Percentiles rank a stretch among this genome's conserved stretches.
These are phyloP conservation scores for Abscondita cerata DNA, from an alignment of 2,888 invertebrate genomes.

Conservation along the genomic window DNA sequence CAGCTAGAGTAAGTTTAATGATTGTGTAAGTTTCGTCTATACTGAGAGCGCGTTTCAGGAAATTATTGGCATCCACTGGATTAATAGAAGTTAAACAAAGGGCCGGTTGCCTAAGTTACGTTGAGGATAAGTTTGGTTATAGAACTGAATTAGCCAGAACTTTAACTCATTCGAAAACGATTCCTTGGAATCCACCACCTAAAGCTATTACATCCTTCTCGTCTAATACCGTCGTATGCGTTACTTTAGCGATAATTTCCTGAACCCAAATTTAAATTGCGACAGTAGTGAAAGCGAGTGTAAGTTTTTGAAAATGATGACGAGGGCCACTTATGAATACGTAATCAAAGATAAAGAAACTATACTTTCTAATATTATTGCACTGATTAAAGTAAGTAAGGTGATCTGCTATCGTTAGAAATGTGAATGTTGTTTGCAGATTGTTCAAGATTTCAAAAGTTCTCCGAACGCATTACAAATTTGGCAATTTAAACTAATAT, in stretches of 20 bases:
- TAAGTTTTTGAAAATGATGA: slow-evolving; percentile 66
- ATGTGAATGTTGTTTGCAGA: too few relatives aligned
- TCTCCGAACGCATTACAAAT: slow-evolving; percentile 66
- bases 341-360: slow-evolving; percentile 81
- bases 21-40: too few relatives aligned
- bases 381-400: slow-evolving; percentile 70
- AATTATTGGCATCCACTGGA: slow-evolving; percentile 66
- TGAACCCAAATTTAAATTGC: slow-evolving; percentile 52
- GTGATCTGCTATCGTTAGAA: too few relatives aligned
- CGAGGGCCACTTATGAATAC: slow-evolving; percentile 79
- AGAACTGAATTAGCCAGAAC: slow-evolving; percentile 80
- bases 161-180: slow-evolving; percentile 74
- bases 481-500: slow-evolving; percentile 76
- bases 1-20: slow-evolving; percentile 76
- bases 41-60: background rate
- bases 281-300: slow-evolving; percentile 59
- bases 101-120: slow-evolving; percentile 87
- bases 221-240: slow-evolving; percentile 72
- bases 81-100: slow-evolving; percentile 87
- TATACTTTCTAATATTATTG: slow-evolving; percentile 75
- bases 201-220: slow-evolving; percentile 78
- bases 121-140: slow-evolving; percentile 83
- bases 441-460: slow-evolving; percentile 48
- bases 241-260: slow-evolving; percentile 74
- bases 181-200: slow-evolving; percentile 71